Conservation (phyloP, 2,113 vertebrate species). For the Vanacampus margaritifer region DNA sequence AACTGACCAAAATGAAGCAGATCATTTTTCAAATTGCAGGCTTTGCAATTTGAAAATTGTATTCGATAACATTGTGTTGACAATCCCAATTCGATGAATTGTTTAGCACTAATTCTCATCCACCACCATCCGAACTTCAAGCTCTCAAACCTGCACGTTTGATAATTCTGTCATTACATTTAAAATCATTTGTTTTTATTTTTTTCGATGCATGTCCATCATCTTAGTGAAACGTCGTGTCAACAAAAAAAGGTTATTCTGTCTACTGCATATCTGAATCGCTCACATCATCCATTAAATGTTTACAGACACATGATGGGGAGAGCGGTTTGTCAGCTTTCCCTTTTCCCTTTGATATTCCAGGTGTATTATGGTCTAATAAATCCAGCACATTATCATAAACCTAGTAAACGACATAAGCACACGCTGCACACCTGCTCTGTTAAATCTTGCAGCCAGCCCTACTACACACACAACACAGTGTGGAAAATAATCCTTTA, state of each 20-base stretch:
- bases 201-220: neutral
- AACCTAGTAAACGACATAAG: slow-evolving; percentile 28
- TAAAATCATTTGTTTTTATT: neutral
- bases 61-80: too few relatives aligned
- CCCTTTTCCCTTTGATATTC: neutral
- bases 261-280: neutral
- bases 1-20: too few relatives aligned
- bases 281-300: neutral
- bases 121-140: too few relatives aligned
- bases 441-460: slow-evolving; percentile 29
- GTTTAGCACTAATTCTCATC: too few relatives aligned
- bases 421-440: slow-evolving; percentile 40
- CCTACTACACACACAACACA: slow-evolving; percentile 35
- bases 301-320: neutral
- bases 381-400: slow-evolving; percentile 9
- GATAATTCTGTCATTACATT: neutral
- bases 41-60: too few relatives aligned
- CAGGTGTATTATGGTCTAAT: slow-evolving; percentile 8
- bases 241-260: neutral
- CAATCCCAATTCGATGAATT: too few relatives aligned
- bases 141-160: too few relatives aligned
- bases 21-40: too few relatives aligned
- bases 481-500: slow-evolving; percentile 38
- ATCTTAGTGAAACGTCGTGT: neutral
- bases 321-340: neutral